Conservation (phyloP, 2,797 vertebrate species). For the Poecilia velifera region DNA sequence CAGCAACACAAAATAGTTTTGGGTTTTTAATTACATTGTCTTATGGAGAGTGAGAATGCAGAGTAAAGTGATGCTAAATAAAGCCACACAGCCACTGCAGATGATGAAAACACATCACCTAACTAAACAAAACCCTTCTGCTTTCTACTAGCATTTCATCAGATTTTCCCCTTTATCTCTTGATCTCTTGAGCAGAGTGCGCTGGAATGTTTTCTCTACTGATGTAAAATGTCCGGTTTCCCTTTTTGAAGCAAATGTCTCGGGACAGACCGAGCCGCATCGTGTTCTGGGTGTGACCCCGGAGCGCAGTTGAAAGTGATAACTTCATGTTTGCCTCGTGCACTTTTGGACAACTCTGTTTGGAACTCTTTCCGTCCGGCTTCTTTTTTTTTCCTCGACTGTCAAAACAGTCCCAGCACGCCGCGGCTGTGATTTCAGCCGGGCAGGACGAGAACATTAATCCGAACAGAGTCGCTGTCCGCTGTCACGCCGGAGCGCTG, state of each 20-base stretch:
- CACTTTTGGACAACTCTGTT: slow-evolving; percentile 10
- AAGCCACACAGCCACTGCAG: not conserved
- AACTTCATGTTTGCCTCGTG: slow-evolving; percentile 27
- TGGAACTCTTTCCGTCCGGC: slow-evolving; percentile 1
- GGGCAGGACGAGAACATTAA: slow-evolving; percentile 34
- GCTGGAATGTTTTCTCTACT: slow-evolving; percentile 1
- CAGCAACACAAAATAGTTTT: not conserved
- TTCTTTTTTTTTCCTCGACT: not conserved
- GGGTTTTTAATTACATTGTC: not conserved
- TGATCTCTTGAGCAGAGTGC: not conserved
- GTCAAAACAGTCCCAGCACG: slow-evolving; percentile 17
- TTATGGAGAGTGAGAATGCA: not conserved
- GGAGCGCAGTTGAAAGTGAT: slow-evolving; percentile 31
- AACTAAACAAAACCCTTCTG: not conserved
- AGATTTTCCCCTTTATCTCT: not conserved
- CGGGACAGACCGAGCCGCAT: slow-evolving; percentile 21
- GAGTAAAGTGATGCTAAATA: not conserved
- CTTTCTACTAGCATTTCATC: not conserved
- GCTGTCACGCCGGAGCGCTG: slow-evolving; percentile 9
- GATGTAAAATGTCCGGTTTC: slow-evolving; percentile 14
- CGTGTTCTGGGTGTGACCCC: slow-evolving; percentile 37
- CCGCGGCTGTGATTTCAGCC: slow-evolving; percentile 12
- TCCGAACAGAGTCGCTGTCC: slow-evolving; percentile 50
- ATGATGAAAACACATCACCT: not conserved
- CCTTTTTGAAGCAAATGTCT: slow-evolving; percentile 5